phyloP scores from a whole-genome alignment of 2,888 invertebrate genomes.

The Drosophila anceps region DNA sequence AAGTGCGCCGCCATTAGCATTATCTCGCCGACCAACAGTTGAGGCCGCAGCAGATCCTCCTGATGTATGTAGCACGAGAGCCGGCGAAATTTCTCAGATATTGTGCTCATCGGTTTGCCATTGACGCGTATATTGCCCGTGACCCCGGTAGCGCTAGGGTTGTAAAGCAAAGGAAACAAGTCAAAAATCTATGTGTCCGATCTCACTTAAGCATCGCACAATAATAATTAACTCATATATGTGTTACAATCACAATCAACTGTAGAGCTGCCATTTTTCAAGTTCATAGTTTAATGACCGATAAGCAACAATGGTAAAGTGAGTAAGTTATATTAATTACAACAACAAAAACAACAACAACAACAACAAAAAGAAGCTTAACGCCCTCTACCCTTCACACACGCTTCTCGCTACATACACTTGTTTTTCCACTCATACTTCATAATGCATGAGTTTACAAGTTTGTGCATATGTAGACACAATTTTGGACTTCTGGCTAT shows the following conservation, averaged over 20 bases:
- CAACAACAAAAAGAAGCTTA: background rate
- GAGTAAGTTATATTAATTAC: slow-evolving; percentile 1
- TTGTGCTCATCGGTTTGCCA: slow-evolving; percentile 87
- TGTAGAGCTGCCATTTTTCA: slow-evolving; percentile 65
- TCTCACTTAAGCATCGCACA: background rate
- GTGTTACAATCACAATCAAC: slow-evolving; percentile 12
- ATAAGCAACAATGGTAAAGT: slow-evolving; percentile 52
- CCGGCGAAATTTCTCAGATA: slow-evolving; percentile 89
- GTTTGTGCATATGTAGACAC: background rate
- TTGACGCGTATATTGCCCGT: slow-evolving; percentile 91
- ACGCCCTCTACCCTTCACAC: background rate
- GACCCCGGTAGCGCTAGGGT: slow-evolving; percentile 89
- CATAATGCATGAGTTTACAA: background rate
- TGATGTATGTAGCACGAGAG: slow-evolving; percentile 95
- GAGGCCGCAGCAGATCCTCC: slow-evolving; percentile 90
- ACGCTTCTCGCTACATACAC: background rate
- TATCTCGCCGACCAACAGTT: slow-evolving; percentile 92
- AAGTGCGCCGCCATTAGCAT: slow-evolving; percentile 93
- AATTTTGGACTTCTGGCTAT: background rate
- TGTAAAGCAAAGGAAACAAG: slow-evolving; percentile 29
- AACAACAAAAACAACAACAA: background rate
- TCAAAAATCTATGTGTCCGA: slow-evolving; percentile 13
- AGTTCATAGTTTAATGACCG: slow-evolving; percentile 80
- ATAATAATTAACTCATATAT: slow-evolving; percentile 13
- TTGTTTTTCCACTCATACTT: slow-evolving; percentile 13